Percentiles rank a stretch among this genome's conserved stretches.
Conservation (phyloP, 2,888 invertebrate genomes). For the Stratiomys singularior region DNA sequence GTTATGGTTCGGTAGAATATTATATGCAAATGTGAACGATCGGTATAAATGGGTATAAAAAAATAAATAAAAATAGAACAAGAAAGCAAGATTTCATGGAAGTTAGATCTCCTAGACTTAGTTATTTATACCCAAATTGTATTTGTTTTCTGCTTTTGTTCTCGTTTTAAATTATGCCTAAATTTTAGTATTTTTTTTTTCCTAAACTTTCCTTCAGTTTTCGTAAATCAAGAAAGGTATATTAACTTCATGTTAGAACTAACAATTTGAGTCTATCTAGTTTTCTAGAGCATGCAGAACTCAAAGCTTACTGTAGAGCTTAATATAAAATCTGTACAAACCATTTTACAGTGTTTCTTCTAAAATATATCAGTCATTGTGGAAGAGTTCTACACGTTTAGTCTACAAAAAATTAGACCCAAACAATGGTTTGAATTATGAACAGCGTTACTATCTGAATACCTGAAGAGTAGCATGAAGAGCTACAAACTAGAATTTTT, state of each 20-base stretch:
- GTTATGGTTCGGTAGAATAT: neutral
- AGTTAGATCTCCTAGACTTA: neutral
- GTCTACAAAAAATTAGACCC: conserved; percentile 21
- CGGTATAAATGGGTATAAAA: neutral
- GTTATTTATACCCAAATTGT: neutral
- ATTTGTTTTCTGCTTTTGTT: too few relatives aligned
- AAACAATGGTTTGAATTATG: neutral
- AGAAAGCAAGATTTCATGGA: too few relatives aligned
- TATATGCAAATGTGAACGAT: neutral
- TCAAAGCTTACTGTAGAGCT: conserved; percentile 28
- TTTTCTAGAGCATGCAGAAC: conserved; percentile 2
- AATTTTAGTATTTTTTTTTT: neutral
- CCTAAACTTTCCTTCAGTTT: neutral
- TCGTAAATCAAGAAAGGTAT: neutral
- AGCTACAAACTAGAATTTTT: neutral
- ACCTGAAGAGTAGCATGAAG: too few relatives aligned
- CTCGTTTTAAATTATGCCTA: neutral
- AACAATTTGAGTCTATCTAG: conserved; percentile 17
- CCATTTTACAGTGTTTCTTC: conserved; percentile 22
- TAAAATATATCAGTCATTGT: conserved; percentile 33
- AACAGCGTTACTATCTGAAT: neutral
- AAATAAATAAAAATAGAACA: too few relatives aligned
- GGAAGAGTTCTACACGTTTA: conserved; percentile 20
- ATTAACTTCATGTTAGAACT: neutral
- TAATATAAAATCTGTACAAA: conserved; percentile 29